Evolutionary conservation across 2,888 invertebrate species (phyloP), one percentile per base, ranked within the genome.

Genomic region (Cartodere bifasciata): DNA sequence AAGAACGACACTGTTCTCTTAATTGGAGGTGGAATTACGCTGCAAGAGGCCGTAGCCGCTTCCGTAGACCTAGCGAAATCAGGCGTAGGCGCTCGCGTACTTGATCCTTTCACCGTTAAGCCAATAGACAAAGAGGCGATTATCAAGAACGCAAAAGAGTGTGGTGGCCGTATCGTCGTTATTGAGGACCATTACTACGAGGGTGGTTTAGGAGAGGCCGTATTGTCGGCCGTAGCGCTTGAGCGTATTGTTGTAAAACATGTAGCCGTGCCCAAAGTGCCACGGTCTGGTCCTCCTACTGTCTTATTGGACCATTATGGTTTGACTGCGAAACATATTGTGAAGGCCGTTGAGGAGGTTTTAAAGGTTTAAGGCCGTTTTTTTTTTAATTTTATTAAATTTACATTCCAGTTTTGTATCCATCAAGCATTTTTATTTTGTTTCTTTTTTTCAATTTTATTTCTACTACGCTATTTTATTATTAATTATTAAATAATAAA

Each of bases 121-220:
- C 98, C 98, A 1, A 64, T 98, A 43, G 98, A 98, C 63, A 72
- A 66, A 31, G 72, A 70, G 1, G 68, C 77, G 2, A 75, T 99
- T 22, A 57, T 80, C 22, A 63, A 67, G 29, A 75, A 87, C 56
- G 94, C 90, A 2, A 67, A 68, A 38, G 79, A 78, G 31, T 78
- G 72, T 32, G 82, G 81, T 4, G 91, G 91, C 2, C 67, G 75
- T 6, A 72, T 98, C 32, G 58, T 98, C 28, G 90, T 91, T 17
- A 91, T 95, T 0, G 98, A 98, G 60, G 98, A 98, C 58, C 98
- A 98, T 62, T 98, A 98, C 59, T 75, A 82, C 41, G 86, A 86
- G 59, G 94, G 98, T 39, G 98, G 98, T 29, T 55, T 98, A 32
- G 98, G 98, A 37, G 97, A 98, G 57, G 94, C 97, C 11, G 95